Evolutionary conservation across 2,888 invertebrate species (phyloP).

Genomic region (Automeris io): DNA sequence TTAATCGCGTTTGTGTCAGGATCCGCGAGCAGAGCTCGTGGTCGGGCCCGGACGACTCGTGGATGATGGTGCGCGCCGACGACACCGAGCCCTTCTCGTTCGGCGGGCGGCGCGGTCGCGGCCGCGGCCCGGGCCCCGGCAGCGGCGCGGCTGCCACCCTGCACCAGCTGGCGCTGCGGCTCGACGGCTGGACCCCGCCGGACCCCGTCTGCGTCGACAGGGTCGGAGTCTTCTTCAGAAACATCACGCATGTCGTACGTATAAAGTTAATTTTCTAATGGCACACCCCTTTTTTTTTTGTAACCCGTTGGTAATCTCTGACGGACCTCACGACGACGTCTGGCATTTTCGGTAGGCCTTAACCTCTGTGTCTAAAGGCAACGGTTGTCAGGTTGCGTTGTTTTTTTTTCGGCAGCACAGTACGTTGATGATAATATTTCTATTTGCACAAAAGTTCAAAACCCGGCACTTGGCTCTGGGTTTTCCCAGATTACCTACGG

Average conservation of each 20-base stretch:
- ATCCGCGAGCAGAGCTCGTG: constrained; percentile 33
- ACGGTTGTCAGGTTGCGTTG: no score
- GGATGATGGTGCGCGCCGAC: constrained; percentile 82
- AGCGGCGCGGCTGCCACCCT: constrained; percentile 86
- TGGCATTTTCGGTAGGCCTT: no score
- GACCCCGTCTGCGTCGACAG: constrained; percentile 96
- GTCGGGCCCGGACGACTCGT: constrained; percentile 67
- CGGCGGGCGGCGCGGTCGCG: constrained; percentile 81
- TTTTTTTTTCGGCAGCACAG: no score
- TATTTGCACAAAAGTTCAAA: no score
- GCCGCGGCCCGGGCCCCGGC: constrained; percentile 53
- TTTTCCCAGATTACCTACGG: no score
- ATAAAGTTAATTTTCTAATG: background rate
- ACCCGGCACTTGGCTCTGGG: no score
- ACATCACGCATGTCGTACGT: constrained; percentile 45
- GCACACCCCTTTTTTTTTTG: background rate
- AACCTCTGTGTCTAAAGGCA: no score
- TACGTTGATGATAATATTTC: no score
- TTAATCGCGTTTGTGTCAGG: constrained; percentile 20
- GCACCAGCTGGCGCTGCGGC: constrained; percentile 92
- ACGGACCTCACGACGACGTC: no score
- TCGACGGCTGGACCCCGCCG: constrained; percentile 92
- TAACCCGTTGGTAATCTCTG: no score
- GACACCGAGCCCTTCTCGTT: constrained; percentile 92
- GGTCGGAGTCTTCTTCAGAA: constrained; percentile 95